Conservation (phyloP, 2,113 vertebrate species). For the Mesembrinibis cayennensis region DNA sequence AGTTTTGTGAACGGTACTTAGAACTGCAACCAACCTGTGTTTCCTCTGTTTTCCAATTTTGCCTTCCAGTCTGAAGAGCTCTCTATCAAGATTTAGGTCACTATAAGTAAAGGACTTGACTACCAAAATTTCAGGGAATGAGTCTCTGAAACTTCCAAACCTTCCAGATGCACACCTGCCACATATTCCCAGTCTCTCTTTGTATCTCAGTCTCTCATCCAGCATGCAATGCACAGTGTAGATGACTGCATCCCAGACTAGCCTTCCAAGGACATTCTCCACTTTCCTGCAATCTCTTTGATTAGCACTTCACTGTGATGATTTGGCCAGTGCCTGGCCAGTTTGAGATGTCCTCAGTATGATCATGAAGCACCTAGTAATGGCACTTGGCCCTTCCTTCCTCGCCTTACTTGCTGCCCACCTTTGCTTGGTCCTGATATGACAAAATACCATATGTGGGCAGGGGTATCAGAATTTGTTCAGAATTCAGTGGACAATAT, state of each 20-base stretch:
- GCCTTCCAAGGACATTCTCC: neutral
- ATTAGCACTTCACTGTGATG: neutral
- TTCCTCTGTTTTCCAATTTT: neutral
- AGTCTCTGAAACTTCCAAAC: neutral
- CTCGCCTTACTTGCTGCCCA: neutral
- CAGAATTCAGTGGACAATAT: neutral
- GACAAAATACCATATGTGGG: neutral
- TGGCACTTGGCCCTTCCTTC: neutral
- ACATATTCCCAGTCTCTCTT: neutral
- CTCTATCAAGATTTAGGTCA: neutral
- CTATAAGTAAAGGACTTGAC: neutral
- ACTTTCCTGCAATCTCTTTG: neutral
- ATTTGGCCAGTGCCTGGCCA: neutral
- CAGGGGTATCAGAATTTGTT: neutral
- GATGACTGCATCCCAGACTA: neutral
- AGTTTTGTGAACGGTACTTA: neutral
- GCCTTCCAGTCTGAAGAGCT: neutral
- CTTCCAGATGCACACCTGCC: fast-evolving
- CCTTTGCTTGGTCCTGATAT: neutral
- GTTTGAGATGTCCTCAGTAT: neutral
- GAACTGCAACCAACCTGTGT: neutral
- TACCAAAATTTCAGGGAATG: neutral
- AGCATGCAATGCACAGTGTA: neutral
- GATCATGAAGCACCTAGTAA: neutral
- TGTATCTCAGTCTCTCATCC: neutral